Conservation (phyloP, 2,113 vertebrate genomes). For the Hyaena hyaena region DNA sequence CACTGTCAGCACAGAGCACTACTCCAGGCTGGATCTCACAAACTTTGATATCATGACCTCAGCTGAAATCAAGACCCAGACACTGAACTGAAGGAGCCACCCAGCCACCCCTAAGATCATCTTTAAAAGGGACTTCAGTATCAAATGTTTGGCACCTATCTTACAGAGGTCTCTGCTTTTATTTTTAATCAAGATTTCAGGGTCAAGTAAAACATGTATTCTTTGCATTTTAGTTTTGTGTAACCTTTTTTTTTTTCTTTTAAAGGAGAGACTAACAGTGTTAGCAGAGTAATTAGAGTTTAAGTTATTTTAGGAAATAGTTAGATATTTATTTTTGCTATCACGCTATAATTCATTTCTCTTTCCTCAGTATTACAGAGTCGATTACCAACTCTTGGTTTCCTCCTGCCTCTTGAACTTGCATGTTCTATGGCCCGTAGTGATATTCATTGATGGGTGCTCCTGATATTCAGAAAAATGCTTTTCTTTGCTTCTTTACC, state of each 20-base stretch:
- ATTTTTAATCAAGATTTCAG: constrained; percentile 78
- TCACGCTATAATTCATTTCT: constrained; percentile 73
- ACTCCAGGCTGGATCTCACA: no score
- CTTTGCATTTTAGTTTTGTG: constrained; percentile 75
- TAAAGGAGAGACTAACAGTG: constrained; percentile 75
- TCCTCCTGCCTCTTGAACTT: constrained; percentile 61
- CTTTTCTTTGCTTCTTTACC: constrained; percentile 36
- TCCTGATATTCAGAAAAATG: constrained; percentile 66
- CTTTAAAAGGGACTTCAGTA: constrained; percentile 67
- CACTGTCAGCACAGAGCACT: no score
- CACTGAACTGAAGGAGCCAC: no score
- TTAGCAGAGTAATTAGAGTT: constrained; percentile 77
- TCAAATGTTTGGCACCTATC: constrained; percentile 80
- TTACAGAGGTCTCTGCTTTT: constrained; percentile 31
- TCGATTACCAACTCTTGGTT: constrained; percentile 46
- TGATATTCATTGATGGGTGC: constrained; percentile 69
- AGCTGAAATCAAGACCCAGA: no score
- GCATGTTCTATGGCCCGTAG: constrained; percentile 65
- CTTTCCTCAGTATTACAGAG: constrained; percentile 64
- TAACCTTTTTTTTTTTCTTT: constrained; percentile 79
- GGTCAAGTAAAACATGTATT: constrained; percentile 80
- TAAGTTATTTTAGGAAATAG: constrained; percentile 81
- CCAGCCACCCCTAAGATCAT: not conserved
- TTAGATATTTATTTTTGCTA: constrained; percentile 79
- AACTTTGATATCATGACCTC: no score